Conservation (phyloP, 2,888 invertebrate species). For the Drosophila crucigera region DNA sequence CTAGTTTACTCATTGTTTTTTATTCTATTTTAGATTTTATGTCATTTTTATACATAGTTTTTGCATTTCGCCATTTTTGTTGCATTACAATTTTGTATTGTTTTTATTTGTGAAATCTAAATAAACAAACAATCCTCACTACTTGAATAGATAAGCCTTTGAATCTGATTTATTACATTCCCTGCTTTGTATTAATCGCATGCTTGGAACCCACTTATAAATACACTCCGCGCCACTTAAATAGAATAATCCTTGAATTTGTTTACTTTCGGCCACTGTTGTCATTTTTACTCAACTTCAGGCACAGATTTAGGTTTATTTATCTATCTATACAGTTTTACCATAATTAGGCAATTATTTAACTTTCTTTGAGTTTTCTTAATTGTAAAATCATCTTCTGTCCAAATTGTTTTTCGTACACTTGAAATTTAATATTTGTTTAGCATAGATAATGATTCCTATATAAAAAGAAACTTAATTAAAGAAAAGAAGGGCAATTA, state of each 20-base stretch:
- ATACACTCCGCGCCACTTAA: neutral
- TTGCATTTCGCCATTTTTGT: neutral
- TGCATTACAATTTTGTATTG: neutral
- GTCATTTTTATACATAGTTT: neutral
- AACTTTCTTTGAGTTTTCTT: neutral
- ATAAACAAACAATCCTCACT: neutral
- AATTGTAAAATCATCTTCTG: neutral
- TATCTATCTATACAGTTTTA: neutral
- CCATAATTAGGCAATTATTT: neutral
- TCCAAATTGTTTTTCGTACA: no score
- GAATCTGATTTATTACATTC: neutral
- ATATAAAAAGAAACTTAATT: neutral
- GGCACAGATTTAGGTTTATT: neutral
- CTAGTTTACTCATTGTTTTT: neutral
- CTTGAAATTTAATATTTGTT: neutral
- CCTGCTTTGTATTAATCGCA: neutral
- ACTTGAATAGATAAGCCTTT: neutral
- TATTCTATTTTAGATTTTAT: fast-evolving
- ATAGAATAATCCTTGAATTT: neutral
- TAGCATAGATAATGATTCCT: neutral
- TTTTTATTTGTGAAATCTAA: neutral
- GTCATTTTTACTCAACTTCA: no score
- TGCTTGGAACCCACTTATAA: neutral
- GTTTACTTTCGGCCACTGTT: neutral
- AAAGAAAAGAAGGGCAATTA: neutral